Conservation (phyloP, 2,113 vertebrate species). For the Theropithecus gelada region DNA sequence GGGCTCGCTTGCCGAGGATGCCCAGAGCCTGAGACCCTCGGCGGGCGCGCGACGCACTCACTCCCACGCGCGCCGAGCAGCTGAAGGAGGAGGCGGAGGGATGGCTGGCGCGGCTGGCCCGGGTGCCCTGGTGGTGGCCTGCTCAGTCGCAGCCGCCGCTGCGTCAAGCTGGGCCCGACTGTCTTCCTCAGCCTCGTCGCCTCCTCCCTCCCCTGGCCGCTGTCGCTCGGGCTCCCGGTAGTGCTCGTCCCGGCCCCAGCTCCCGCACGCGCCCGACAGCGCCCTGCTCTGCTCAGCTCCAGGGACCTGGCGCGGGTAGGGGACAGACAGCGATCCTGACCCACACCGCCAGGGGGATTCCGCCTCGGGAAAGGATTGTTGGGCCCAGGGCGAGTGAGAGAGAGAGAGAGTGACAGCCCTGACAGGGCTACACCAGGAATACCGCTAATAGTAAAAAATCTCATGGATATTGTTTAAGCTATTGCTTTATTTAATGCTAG, state of each 20-base stretch:
- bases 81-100: background rate
- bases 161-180: constrained; percentile 79
- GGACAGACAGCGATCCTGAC: background rate
- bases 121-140: constrained; percentile 44
- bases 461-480: background rate
- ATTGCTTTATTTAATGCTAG: constrained; percentile 2
- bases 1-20: background rate
- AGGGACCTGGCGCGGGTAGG: background rate
- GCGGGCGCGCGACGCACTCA: background rate
- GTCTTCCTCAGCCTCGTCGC: constrained; percentile 14
- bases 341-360: background rate
- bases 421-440: background rate
- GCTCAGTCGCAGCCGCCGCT: constrained; percentile 58
- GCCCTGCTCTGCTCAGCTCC: background rate
- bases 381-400: background rate
- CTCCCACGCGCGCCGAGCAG: background rate
- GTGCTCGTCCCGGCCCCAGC: background rate
- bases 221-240: background rate
- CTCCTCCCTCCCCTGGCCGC: constrained; percentile 31
- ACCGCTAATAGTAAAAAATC: background rate
- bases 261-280: constrained; percentile 22
- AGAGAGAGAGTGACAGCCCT: background rate
- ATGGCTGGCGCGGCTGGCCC: background rate
- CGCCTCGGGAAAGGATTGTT: background rate
- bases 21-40: background rate